phyloP scores from a whole-genome alignment of 2,113 vertebrate species.

The Pollimyrus isidori region DNA sequence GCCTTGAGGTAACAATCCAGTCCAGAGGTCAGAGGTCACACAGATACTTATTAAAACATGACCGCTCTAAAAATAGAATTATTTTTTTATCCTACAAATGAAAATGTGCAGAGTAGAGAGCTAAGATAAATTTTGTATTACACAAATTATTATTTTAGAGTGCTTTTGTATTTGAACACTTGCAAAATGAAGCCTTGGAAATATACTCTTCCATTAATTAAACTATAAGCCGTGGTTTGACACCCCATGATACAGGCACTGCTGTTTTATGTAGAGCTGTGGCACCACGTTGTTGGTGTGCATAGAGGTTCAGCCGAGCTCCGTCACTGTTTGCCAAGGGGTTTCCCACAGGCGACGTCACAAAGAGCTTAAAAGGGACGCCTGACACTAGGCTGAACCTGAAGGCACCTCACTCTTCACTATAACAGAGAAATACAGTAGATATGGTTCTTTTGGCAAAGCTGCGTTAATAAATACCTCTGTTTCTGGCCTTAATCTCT shows the following conservation, averaged over 20 bases:
- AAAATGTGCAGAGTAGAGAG: background rate
- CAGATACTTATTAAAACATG: background rate
- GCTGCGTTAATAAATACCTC: background rate
- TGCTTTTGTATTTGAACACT: background rate
- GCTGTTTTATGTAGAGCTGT: background rate
- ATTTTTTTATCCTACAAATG: background rate
- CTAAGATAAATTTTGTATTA: background rate
- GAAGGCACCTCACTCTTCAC: background rate
- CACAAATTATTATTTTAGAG: background rate
- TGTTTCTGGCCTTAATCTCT: background rate
- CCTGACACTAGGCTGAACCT: background rate
- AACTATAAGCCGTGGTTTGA: background rate
- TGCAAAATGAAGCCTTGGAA: background rate
- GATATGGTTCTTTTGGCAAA: background rate
- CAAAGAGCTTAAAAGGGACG: background rate
- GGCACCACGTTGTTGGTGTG: background rate
- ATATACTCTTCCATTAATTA: background rate
- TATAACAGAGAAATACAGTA: background rate
- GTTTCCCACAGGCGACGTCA: background rate
- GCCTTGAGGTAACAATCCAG: background rate
- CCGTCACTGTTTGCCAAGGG: background rate
- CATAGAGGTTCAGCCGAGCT: background rate
- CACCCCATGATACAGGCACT: background rate
- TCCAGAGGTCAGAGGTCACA: background rate
- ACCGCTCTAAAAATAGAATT: background rate